Evolutionary conservation across 1,140 invertebrate species (phyloP).

Genomic region (Meloidogyne exigua): DNA sequence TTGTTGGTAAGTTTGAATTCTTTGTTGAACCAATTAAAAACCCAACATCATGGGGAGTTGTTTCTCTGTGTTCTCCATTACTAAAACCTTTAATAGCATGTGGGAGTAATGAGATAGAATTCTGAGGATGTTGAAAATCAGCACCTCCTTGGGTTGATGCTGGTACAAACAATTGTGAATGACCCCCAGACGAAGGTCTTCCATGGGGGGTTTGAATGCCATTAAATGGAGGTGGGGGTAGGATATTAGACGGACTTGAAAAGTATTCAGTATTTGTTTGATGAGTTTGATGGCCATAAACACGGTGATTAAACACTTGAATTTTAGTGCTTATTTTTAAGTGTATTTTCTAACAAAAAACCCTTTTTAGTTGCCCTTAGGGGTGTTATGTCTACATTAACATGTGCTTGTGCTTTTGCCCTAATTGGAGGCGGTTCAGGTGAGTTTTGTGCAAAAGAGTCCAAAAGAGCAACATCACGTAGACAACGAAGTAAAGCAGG

Average conservation of each 20-base stretch:
- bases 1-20: not conserved
- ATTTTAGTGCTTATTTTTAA: not conserved
- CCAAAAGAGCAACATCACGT: not conserved
- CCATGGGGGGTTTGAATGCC: not conserved
- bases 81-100: not conserved
- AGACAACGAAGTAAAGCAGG: conserved; percentile 4
- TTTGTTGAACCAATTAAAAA: not conserved
- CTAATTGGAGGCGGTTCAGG: not conserved
- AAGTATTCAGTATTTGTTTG: not conserved
- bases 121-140: not conserved
- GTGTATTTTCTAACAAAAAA: no score
- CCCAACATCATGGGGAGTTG: not conserved
- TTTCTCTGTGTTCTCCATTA: not conserved
- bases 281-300: not conserved
- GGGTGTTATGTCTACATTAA: not conserved
- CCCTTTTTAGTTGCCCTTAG: not conserved
- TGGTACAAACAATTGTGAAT: not conserved
- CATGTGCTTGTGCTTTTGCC: not conserved
- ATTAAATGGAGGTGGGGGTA: not conserved
- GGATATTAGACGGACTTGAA: not conserved
- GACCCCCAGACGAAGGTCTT: no score
- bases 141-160: not conserved
- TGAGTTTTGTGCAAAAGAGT: not conserved
- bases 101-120: not conserved
- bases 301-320: not conserved